phyloP scores from a whole-genome alignment of 2,888 invertebrate genomes.

The Ectemnius cavifrons region DNA sequence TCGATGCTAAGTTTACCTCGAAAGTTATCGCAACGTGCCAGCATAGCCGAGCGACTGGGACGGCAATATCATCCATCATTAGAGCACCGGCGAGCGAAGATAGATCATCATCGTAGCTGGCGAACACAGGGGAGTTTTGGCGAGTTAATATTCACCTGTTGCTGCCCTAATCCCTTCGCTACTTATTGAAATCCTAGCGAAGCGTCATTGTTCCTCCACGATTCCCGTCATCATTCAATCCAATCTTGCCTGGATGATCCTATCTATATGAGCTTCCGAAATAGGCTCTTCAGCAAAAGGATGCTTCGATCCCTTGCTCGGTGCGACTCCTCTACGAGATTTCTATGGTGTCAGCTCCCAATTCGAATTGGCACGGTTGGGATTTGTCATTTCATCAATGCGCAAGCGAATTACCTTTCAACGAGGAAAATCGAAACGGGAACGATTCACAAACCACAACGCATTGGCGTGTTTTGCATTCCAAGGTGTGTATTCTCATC shows the following conservation, averaged over 20 bases:
- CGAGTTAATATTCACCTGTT: slow-evolving; percentile 26
- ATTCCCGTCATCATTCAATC: slow-evolving; percentile 4
- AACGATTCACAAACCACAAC: slow-evolving; percentile 53
- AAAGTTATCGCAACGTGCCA: too few species aligned
- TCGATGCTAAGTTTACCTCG: too few species aligned
- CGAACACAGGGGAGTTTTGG: slow-evolving; percentile 9
- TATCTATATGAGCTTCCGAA: not conserved
- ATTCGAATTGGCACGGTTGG: slow-evolving; percentile 25
- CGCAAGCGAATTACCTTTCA: slow-evolving; percentile 41
- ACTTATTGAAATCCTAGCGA: slow-evolving; percentile 26
- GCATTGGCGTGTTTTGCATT: not conserved
- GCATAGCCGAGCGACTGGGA: too few species aligned
- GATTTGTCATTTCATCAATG: slow-evolving; percentile 29
- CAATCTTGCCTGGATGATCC: not conserved
- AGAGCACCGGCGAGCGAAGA: not conserved
- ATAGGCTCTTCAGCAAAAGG: slow-evolving; percentile 18
- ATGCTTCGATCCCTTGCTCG: slow-evolving; percentile 11
- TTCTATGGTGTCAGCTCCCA: slow-evolving; percentile 23
- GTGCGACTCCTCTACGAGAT: slow-evolving; percentile 16
- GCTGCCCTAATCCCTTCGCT: slow-evolving; percentile 12
- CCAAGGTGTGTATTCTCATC: too few species aligned
- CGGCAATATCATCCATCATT: not conserved
- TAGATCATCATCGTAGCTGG: slow-evolving; percentile 3
- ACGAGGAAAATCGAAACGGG: slow-evolving; percentile 40
- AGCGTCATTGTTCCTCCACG: not conserved